These are phyloP conservation scores for Gorsachius goisagi DNA, from an alignment of 2,113 vertebrate genomes.

Conservation along the genomic window DNA sequence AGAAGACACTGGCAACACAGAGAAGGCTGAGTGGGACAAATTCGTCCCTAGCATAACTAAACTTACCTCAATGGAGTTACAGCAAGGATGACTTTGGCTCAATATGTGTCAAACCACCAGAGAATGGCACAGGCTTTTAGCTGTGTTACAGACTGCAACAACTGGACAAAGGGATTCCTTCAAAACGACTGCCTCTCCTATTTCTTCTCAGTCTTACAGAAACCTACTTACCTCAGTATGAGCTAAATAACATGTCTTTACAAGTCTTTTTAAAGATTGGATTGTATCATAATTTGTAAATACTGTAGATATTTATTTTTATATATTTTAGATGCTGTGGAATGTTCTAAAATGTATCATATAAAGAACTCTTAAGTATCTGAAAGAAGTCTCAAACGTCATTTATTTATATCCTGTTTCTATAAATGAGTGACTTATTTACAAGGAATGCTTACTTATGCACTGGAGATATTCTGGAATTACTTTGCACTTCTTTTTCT, in stretches of 20 bases:
- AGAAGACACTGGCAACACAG: neutral
- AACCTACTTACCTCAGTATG: constrained; percentile 66
- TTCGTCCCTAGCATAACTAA: constrained; percentile 4
- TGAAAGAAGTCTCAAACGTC: constrained; percentile 19
- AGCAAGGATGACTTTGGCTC: constrained; percentile 54
- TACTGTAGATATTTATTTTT: constrained; percentile 59
- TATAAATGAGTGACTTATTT: neutral
- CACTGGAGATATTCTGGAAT: constrained; percentile 17
- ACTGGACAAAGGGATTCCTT: neutral
- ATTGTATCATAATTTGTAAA: constrained; percentile 26
- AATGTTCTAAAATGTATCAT: constrained; percentile 41
- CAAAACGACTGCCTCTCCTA: neutral
- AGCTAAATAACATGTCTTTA: constrained; percentile 55
- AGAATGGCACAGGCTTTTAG: neutral
- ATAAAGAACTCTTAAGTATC: constrained; percentile 34
- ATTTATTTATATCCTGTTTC: constrained; percentile 50
- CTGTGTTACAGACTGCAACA: neutral
- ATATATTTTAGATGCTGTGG: constrained; percentile 47
- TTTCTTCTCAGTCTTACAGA: constrained; percentile 45
- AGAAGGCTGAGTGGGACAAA: constrained; percentile 23
- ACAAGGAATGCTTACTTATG: constrained; percentile 5
- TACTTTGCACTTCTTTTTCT: constrained; percentile 29
- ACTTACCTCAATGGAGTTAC: constrained; percentile 45
- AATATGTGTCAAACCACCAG: neutral
- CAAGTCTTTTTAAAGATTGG: constrained; percentile 38